Percentiles rank a stretch among this genome's conserved stretches.
Evolutionary conservation across 2,113 vertebrate species (phyloP).

Genomic region (Pterocles orientalis): DNA sequence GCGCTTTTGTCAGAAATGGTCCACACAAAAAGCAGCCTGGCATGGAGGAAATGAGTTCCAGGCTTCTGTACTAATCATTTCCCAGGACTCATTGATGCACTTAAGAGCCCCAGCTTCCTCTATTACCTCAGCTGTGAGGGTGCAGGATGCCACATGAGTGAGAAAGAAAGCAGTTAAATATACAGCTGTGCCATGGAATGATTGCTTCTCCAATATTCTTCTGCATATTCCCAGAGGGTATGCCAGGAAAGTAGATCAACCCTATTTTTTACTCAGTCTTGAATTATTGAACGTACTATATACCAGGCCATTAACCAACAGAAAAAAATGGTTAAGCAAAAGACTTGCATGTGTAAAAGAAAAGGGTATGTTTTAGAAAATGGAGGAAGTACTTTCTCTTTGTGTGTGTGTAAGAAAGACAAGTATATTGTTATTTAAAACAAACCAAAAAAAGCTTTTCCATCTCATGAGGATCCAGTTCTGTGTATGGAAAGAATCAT

Average conservation of each 20-base stretch:
- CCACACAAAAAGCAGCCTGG: not conserved
- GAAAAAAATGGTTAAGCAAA: conserved; percentile 50
- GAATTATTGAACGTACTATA: conserved; percentile 63
- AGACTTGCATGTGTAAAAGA: not conserved
- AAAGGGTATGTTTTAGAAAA: not conserved
- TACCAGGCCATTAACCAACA: conserved; percentile 33
- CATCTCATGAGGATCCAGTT: not conserved
- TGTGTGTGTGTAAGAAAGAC: not conserved
- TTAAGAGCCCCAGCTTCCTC: not conserved
- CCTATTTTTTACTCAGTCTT: conserved; percentile 61
- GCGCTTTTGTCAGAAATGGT: not conserved
- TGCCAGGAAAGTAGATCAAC: conserved; percentile 57
- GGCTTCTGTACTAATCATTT: not conserved
- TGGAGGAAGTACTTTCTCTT: not conserved
- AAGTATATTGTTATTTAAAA: not conserved
- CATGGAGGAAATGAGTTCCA: not conserved
- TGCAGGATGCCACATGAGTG: not conserved
- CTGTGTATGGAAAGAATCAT: not conserved
- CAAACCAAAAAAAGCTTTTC: not conserved
- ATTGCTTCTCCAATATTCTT: conserved; percentile 26
- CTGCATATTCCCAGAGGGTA: conserved; percentile 33
- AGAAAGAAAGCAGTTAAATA: conserved; percentile 32
- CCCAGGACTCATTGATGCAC: not conserved
- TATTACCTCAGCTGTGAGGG: conserved; percentile 22
- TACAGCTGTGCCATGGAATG: conserved; percentile 39